Evolutionary conservation across 2,888 invertebrate species (phyloP), one percentile per base, ranked within the genome.

Genomic region (Amblyteles armatorius): DNA sequence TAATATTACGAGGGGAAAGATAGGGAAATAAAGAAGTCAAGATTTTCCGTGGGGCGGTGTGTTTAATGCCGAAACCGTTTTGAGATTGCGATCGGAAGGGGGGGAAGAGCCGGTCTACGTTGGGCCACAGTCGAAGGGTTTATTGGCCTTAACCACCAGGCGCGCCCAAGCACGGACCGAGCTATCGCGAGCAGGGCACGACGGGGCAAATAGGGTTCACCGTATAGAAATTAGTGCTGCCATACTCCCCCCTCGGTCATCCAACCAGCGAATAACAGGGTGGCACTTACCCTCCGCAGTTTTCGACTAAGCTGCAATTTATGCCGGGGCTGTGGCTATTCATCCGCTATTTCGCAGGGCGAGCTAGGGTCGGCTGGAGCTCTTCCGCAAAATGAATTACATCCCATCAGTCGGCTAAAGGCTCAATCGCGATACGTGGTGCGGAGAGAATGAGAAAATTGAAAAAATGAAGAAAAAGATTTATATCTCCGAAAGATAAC

Each of bases 251-350:
- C 52, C 52, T 40, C 40, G 40, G 67, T 67, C 77, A 55, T 77
- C 67, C 76, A 33, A 67, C 67, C 65, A 19, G 16, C 48, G 33
- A 36, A 65, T 50, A 63, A 33, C 36, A 52, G 55, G 36, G 29
- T n/a, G 55, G 36, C 50, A 22, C 26, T 19, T 33, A 71, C 63
- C 79, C 71, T 79, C 57, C 71, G 29, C 13, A 60, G 71, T 44
- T 71, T 57, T 71, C 57, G 71, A 48, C 71, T 78, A 71, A 78
- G 78, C 77, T 82, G 71, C 72, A 82, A 82, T 82, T 82, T 82
- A 74, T 76, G 69, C 77, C 52, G 40, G 67, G 52, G 11, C 76
- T 16, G 44, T 50, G 71, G 76, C 65, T 76, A 82, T 69, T 82
- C 82, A 82, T 76, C 68, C 69, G 69, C 76, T 60, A 76, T 77